Evolutionary conservation across 1,140 invertebrate species (phyloP), one percentile per base, ranked within the genome.

Genomic region (Ceratina japonica): DNA sequence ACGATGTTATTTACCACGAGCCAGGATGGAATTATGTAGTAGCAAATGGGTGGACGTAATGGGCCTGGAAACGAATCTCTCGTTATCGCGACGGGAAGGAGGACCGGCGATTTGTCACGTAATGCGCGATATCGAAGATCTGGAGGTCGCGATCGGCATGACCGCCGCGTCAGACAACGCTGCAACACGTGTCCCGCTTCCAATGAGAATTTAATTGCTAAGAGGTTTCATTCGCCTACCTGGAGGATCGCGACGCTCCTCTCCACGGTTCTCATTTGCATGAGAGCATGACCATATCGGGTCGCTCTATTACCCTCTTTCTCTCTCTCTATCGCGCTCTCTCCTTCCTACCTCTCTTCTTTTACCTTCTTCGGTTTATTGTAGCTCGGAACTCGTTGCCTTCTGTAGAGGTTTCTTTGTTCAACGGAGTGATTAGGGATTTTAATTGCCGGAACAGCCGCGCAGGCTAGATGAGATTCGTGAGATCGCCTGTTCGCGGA

Each of bases 121-220:
- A 90, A 90, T 89, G 87, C 81, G 85, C 86, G 87, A 88, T 91
- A 91, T 91, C 90, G 86, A 83, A 80, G 89, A 91, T 91, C 90
- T 91, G 85, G 88, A 89, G 90, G 91, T 91, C 90, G 90, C 84
- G 83, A 84, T 87, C 87, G 86, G 79, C 87, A 87, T 90, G 90
- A 91, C 87, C 89, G 86, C 66, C 80, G 87, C 86, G 88, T 91
- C 89, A 89, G 86, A 90, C 89, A 88, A 44, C 86, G 75, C 75
- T 85, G 89, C 83, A 88, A 87, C 91, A 91, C 87, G 89, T 91
- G 89, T 91, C 87, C 83, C 81, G 88, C 80, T 90, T 87, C 85
- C 84, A 89, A 90, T 90, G 89, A 90, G 89, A 88, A 89, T 91
- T 91, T 91, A 91, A 92, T 92, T 91, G 89, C 89, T 82, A 80